Evolutionary conservation across 1,140 invertebrate species (phyloP).

Genomic region (Nephotettix cincticeps): DNA sequence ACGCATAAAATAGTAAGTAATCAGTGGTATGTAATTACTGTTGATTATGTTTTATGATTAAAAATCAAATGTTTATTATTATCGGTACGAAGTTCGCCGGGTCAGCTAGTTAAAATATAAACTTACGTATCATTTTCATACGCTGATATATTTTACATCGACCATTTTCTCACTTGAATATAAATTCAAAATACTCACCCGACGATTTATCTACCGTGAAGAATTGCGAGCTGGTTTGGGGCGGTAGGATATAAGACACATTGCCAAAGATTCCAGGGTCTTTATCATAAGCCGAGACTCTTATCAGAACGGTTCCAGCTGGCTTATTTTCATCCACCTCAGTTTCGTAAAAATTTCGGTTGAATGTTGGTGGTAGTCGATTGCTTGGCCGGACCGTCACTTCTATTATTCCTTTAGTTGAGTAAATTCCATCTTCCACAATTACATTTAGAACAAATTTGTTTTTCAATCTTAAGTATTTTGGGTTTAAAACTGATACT

Average conservation of each 20-base stretch:
- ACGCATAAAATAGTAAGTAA: no score
- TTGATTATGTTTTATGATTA: no score
- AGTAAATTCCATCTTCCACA: background rate
- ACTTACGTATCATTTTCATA: no score
- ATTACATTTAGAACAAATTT: background rate
- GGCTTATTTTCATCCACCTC: background rate
- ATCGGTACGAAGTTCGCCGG: no score
- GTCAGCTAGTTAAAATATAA: no score
- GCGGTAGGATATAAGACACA: background rate
- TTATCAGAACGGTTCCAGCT: background rate
- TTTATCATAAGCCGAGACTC: background rate
- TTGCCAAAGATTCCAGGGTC: background rate
- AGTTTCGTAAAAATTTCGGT: background rate
- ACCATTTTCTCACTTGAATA: no score
- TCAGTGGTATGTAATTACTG: no score
- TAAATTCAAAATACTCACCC: constrained; percentile 1
- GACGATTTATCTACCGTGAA: background rate
- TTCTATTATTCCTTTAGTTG: background rate
- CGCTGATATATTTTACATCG: no score
- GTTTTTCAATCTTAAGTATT: background rate
- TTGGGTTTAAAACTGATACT: background rate
- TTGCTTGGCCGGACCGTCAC: background rate
- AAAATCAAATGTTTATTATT: no score
- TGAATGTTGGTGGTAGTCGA: background rate
- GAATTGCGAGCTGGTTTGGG: background rate